Base-by-base conservation (phyloP, 2,113 vertebrate species). In the Dasyprocta punctata region DNA sequence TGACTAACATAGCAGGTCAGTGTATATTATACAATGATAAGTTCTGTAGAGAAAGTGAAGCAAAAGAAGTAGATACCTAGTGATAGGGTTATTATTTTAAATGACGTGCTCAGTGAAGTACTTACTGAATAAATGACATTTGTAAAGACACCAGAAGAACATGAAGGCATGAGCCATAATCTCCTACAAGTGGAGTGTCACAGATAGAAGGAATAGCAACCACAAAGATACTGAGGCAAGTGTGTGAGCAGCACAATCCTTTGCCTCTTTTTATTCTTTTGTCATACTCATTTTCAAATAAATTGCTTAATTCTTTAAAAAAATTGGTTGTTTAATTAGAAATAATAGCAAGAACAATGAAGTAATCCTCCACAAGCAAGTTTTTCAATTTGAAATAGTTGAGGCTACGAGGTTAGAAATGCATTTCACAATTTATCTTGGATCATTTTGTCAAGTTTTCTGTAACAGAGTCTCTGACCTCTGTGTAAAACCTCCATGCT, bases 291-390 rank as follows among this genome's bases (percentile, higher is more conserved):
- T 86, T 87, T 90, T 89, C 11, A 92, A 69, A 54, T 63, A 17
- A 73, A 41, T 71, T 89, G 60, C 56, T 75, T 81, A n/a, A 33
- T 1, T 81, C 94, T 97, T 78, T 77, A 41, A 54, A 85, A 94
- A 38, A 0, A 65, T 88, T 87, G 65, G 78, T 78, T 89, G 41
- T 75, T 33, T 44, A 71, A 49, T 49, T 58, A 60, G 56, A 36
- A 54, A 89, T 41, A 49, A 58, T 77, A 44, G 36, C 5, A 69
- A 92, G 36, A 87, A 75, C 49, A 94, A 71, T 47, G 11, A 81
- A 92, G 7, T 7, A 49, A 96, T 38, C 17, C 5, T 54, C 83
- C 61, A 83, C 3, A 89, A 85, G 84, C 86, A 71, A 83, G 12
- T 10, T 33, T 28, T 7, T 75, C 16, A 47, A 0, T n/a, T 71